phyloP scores from a whole-genome alignment of 1,140 invertebrate species.

The Euglossa dilemma region DNA sequence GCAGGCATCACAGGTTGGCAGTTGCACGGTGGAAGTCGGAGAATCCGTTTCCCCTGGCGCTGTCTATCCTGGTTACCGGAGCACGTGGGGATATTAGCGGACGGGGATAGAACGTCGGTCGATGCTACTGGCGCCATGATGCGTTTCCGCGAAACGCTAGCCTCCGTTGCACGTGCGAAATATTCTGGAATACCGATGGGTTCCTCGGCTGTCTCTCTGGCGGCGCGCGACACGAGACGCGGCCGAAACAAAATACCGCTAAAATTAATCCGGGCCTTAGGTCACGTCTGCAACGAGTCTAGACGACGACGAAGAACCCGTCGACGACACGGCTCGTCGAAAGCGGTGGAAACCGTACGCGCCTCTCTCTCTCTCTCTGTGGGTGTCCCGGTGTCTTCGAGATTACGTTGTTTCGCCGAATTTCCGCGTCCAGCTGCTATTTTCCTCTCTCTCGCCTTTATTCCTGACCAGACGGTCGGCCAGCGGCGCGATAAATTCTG shows the following conservation, averaged over 20 bases:
- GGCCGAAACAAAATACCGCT: conserved; percentile 78
- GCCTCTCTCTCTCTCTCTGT: too few species aligned
- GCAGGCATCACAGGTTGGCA: too few species aligned
- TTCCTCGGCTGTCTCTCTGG: conserved; percentile 11
- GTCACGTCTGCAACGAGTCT: conserved; percentile 77
- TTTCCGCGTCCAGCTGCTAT: conserved; percentile 32
- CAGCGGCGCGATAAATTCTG: too few species aligned
- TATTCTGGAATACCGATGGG: conserved; percentile 62
- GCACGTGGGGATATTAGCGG: not conserved
- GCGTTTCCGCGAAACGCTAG: conserved; percentile 48
- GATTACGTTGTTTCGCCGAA: conserved; percentile 45
- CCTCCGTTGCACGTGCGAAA: conserved; percentile 54
- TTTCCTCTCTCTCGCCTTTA: not conserved
- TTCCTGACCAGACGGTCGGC: too few species aligned
- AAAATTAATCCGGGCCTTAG: conserved; percentile 77
- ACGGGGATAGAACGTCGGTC: not conserved
- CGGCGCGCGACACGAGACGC: conserved; percentile 52
- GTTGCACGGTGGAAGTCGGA: not conserved
- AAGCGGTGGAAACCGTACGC: conserved; percentile 45
- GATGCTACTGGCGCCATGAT: conserved; percentile 41
- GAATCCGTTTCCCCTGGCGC: not conserved
- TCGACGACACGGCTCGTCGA: conserved; percentile 53
- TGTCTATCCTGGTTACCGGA: not conserved
- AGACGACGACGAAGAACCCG: conserved; percentile 69
- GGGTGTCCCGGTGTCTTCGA: conserved; percentile 42